These are phyloP conservation scores for Gymnothorax reevesii DNA, from an alignment of 2,797 vertebrate species.

Conservation along the genomic window DNA sequence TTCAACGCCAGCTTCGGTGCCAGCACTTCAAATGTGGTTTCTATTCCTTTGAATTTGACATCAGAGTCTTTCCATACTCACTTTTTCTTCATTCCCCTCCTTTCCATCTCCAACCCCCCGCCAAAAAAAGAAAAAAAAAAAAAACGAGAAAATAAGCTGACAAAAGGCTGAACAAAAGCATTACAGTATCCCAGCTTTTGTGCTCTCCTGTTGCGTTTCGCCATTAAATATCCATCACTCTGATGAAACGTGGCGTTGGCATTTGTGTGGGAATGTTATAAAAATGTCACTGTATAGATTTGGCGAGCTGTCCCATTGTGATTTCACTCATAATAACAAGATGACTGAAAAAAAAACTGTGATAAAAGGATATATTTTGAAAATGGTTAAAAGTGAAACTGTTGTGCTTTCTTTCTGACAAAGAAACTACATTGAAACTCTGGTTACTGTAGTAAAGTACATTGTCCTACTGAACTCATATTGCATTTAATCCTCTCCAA, in stretches of 20 bases:
- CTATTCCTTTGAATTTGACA: slow-evolving; percentile 80
- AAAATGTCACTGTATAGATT: not conserved
- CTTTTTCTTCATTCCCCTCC: slow-evolving; percentile 38
- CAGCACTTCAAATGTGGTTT: slow-evolving; percentile 81
- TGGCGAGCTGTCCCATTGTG: not conserved
- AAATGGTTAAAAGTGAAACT: slow-evolving; percentile 7
- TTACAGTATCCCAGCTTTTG: slow-evolving; percentile 21
- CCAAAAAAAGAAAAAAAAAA: not conserved
- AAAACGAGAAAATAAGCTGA: slow-evolving; percentile 51
- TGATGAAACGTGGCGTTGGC: not conserved
- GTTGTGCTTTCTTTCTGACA: slow-evolving; percentile 12
- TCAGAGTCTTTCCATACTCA: slow-evolving; percentile 82
- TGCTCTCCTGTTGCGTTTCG: not conserved
- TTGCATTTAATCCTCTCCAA: too few species aligned
- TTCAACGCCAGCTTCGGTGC: slow-evolving; percentile 67
- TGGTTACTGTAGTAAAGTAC: slow-evolving; percentile 21
- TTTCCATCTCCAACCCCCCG: slow-evolving; percentile 40
- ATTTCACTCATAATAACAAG: slow-evolving; percentile 2
- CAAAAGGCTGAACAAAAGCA: slow-evolving; percentile 30
- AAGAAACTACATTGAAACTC: slow-evolving; percentile 21
- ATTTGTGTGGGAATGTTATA: not conserved
- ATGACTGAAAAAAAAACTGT: slow-evolving; percentile 14
- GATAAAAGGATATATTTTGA: slow-evolving; percentile 16
- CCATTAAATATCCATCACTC: not conserved
- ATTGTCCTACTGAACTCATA: slow-evolving; percentile 20